phyloP scores from a whole-genome alignment of 2,888 invertebrate genomes.

The Therioaphis trifolii region DNA sequence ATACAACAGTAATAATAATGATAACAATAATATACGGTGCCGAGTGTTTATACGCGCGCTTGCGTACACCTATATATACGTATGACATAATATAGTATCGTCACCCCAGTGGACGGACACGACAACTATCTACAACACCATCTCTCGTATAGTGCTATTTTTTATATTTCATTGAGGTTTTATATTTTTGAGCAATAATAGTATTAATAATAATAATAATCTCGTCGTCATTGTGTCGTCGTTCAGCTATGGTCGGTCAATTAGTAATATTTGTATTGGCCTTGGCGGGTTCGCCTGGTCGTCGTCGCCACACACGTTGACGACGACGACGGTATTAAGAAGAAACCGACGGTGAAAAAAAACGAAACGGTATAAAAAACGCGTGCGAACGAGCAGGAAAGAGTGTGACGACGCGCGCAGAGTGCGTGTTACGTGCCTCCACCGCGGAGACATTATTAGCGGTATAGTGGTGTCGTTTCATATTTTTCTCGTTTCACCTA shows the following conservation, averaged over 20 bases:
- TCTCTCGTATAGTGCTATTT: background rate
- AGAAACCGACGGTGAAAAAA: conserved; percentile 6
- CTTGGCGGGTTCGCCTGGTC: conserved; percentile 49
- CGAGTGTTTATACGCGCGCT: no score
- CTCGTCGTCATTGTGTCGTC: background rate
- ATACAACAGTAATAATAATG: no score
- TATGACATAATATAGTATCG: no score
- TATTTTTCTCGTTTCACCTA: conserved; percentile 56
- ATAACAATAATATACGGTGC: no score
- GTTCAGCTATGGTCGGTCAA: conserved; percentile 41
- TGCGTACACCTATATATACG: no score
- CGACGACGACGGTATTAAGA: background rate
- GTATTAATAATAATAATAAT: conserved; percentile 24
- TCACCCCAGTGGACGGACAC: no score
- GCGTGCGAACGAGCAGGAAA: background rate
- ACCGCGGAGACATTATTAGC: conserved; percentile 37
- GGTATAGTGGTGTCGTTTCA: conserved; percentile 36
- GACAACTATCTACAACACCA: no score
- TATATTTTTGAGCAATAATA: conserved; percentile 4
- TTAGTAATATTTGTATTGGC: conserved; percentile 61
- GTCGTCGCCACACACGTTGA: conserved; percentile 55
- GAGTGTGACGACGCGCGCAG: conserved; percentile 7
- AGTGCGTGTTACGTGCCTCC: background rate
- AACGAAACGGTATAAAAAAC: background rate
- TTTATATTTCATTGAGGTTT: conserved; percentile 5